Conservation (phyloP, 2,888 invertebrate species). For the Suillia variegata region DNA sequence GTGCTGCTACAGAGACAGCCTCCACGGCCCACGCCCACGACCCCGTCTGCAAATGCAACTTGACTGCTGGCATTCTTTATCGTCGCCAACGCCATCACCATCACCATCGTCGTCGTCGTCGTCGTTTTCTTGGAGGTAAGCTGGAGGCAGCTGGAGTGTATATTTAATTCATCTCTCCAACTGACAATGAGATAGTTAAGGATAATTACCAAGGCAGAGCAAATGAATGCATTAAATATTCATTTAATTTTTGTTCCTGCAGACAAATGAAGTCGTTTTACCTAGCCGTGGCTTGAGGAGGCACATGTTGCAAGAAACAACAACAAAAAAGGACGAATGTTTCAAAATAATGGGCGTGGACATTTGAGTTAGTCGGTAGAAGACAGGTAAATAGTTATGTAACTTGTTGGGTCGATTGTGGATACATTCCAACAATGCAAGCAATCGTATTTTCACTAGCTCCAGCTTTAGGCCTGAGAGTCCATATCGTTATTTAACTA, state of each 20-base stretch:
- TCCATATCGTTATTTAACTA: too few species aligned
- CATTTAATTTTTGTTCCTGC: conserved; percentile 23
- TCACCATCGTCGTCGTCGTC: conserved; percentile 5
- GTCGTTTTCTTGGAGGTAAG: not conserved
- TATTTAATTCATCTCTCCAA: conserved; percentile 37
- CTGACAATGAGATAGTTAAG: conserved; percentile 49
- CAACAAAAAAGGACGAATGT: too few species aligned
- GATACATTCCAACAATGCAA: too few species aligned
- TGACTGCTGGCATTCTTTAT: conserved; percentile 20
- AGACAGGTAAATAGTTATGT: too few species aligned
- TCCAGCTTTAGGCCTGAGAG: too few species aligned
- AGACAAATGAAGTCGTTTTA: not conserved
- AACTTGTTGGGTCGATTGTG: too few species aligned
- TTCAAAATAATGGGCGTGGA: too few species aligned
- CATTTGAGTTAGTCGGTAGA: too few species aligned
- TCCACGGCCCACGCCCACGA: conserved; percentile 7
- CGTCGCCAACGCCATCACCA: conserved; percentile 19
- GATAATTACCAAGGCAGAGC: conserved; percentile 48
- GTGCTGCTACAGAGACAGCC: not conserved
- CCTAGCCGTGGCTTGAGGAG: too few species aligned
- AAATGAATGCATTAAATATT: conserved; percentile 42
- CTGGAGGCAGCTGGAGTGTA: conserved; percentile 12
- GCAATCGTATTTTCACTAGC: too few species aligned
- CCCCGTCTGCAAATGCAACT: conserved; percentile 7
- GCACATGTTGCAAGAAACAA: too few species aligned